phyloP scores from a whole-genome alignment of 2,113 vertebrate genomes.

The Amblyornis subalaris region DNA sequence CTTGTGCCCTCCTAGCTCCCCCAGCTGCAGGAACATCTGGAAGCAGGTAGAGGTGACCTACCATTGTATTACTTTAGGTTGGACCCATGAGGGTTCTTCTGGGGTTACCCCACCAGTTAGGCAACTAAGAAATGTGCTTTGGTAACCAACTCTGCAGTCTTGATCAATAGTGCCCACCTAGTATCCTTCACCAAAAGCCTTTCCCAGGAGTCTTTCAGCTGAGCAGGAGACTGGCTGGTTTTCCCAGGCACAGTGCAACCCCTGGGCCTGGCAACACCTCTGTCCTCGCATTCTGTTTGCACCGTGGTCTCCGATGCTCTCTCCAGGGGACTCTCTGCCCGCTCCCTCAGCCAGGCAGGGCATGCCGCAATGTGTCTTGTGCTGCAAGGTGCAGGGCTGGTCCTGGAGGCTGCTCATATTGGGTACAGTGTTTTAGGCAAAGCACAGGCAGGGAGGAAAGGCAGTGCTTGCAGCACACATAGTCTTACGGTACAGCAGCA shows the following conservation, averaged over 20 bases:
- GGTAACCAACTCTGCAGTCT: background rate
- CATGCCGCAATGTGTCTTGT: fast-evolving
- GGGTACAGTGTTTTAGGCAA: background rate
- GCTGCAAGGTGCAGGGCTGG: background rate
- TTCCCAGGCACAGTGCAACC: background rate
- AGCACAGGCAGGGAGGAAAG: background rate
- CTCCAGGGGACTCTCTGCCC: background rate
- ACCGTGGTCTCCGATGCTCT: background rate
- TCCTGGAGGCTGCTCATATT: background rate
- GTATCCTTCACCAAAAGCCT: background rate
- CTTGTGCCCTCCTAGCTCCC: background rate
- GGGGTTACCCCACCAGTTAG: background rate
- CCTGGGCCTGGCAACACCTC: background rate
- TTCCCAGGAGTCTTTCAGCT: background rate
- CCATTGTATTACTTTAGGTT: background rate
- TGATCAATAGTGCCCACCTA: background rate
- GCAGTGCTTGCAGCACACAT: fast-evolving
- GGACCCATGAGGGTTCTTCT: background rate
- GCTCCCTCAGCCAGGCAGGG: background rate
- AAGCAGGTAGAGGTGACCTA: background rate
- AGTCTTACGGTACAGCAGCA: fast-evolving
- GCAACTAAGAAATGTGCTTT: background rate
- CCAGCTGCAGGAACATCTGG: background rate
- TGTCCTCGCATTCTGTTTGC: background rate
- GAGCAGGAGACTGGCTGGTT: background rate